These are phyloP conservation scores for Neosilurus hyrtlii DNA, from an alignment of 2,797 vertebrate genomes.

Conservation along the genomic window DNA sequence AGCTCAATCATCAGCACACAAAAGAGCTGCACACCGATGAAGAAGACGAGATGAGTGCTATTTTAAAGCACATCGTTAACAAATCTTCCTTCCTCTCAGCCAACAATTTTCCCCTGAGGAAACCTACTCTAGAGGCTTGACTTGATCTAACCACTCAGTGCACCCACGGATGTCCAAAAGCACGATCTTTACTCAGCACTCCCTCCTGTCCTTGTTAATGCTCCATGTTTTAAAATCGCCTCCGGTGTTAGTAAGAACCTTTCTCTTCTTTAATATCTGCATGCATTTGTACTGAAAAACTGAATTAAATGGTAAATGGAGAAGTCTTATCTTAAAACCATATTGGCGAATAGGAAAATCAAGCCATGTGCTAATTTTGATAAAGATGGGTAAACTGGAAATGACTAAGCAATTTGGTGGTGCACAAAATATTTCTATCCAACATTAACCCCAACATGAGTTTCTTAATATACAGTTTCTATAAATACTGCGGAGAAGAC, in stretches of 20 bases:
- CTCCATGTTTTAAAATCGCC: not conserved
- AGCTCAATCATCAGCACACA: conserved; percentile 11
- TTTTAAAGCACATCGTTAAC: conserved; percentile 17
- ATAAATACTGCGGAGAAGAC: not conserved
- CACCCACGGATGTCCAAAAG: not conserved
- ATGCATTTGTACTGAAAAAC: not conserved
- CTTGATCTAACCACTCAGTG: conserved; percentile 2
- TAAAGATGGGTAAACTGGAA: not conserved
- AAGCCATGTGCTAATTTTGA: not conserved
- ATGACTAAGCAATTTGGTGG: not conserved
- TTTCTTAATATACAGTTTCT: too few relatives aligned
- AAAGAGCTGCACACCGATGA: not conserved
- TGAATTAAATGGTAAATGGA: not conserved
- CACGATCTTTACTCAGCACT: conserved; percentile 4
- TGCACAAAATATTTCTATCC: not conserved
- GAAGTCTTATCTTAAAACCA: not conserved
- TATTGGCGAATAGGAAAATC: not conserved
- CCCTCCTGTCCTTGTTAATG: not conserved
- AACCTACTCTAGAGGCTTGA: not conserved
- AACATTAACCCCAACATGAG: not conserved
- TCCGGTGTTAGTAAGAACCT: not conserved
- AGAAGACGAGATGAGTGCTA: not conserved
- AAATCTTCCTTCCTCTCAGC: conserved; percentile 10
- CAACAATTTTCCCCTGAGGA: conserved; percentile 5
- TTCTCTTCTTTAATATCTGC: not conserved